Evolutionary conservation across 2,113 vertebrate genomes (phyloP).

Genomic region (Ahaetulla prasina): DNA sequence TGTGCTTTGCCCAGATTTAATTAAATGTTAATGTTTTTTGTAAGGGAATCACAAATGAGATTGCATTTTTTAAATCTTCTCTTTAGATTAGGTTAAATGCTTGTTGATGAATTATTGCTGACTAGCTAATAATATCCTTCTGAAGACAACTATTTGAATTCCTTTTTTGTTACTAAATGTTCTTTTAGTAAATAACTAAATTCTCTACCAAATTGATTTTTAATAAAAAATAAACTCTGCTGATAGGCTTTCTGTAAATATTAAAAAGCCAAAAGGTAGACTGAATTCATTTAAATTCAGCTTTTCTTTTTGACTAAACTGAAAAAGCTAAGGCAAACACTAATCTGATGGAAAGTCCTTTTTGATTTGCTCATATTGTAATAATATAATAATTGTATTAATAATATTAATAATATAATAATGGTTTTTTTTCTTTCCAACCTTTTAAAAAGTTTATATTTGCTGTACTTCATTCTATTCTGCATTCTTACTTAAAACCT

Average conservation of each 20-base stretch:
- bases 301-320: conserved; percentile 23
- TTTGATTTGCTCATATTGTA: neutral
- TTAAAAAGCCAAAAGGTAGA: conserved; percentile 26
- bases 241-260: conserved; percentile 9
- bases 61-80: conserved; percentile 13
- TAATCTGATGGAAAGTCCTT: neutral
- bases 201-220: conserved; percentile 36
- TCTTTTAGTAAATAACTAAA: conserved; percentile 53
- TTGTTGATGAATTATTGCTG: conserved; percentile 43
- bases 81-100: conserved; percentile 27
- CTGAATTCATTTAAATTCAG: conserved; percentile 24
- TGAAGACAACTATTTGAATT: conserved; percentile 38
- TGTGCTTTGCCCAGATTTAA: conserved; percentile 1
- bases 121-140: conserved; percentile 34
- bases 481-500: neutral
- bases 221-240: conserved; percentile 57
- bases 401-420: neutral
- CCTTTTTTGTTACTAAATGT: conserved; percentile 45
- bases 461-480: neutral
- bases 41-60: neutral
- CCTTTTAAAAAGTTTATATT: neutral
- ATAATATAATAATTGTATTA: neutral
- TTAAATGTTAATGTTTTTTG: neutral
- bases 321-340: neutral
- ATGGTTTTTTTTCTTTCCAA: neutral